These are phyloP conservation scores for Leptinotarsa rubiginosa DNA, from an alignment of 2,888 invertebrate species.

Conservation along the genomic window DNA sequence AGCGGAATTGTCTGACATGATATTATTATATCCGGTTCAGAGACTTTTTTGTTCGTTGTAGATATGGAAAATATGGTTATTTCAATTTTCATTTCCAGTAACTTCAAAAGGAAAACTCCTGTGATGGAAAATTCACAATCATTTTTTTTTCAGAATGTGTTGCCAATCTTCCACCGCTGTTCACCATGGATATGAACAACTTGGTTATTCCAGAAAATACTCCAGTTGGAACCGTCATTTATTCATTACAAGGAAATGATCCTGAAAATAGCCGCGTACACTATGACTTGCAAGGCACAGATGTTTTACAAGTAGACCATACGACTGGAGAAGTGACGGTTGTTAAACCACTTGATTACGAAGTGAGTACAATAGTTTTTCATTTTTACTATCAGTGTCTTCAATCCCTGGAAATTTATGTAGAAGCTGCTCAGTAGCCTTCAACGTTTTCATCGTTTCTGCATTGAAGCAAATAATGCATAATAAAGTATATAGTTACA, in stretches of 20 bases:
- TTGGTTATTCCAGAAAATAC: slow-evolving; percentile 83
- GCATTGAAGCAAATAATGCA: too few species aligned
- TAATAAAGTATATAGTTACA: too few species aligned
- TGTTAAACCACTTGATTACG: slow-evolving; percentile 83
- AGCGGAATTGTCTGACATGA: too few species aligned
- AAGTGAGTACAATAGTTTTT: slow-evolving; percentile 68
- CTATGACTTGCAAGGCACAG: slow-evolving; percentile 82
- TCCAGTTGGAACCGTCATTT: slow-evolving; percentile 82
- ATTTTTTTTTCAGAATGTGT: slow-evolving; percentile 61
- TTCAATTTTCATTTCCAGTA: too few species aligned
- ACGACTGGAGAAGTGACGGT: slow-evolving; percentile 83
- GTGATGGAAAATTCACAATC: background rate
- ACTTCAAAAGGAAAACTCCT: background rate
- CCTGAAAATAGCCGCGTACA: slow-evolving; percentile 82
- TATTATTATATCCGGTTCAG: too few species aligned
- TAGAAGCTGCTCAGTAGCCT: too few species aligned
- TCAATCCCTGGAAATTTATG: too few species aligned
- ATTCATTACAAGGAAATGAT: slow-evolving; percentile 81
- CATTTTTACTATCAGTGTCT: too few species aligned
- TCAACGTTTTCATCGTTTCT: too few species aligned
- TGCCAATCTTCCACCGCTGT: slow-evolving; percentile 78
- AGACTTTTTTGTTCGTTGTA: too few species aligned
- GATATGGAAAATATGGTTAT: too few species aligned
- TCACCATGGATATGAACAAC: slow-evolving; percentile 82
- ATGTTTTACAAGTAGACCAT: slow-evolving; percentile 82